Base-by-base conservation (phyloP, 2,797 vertebrate species). In the Phrynocephalus vlangalii region DNA sequence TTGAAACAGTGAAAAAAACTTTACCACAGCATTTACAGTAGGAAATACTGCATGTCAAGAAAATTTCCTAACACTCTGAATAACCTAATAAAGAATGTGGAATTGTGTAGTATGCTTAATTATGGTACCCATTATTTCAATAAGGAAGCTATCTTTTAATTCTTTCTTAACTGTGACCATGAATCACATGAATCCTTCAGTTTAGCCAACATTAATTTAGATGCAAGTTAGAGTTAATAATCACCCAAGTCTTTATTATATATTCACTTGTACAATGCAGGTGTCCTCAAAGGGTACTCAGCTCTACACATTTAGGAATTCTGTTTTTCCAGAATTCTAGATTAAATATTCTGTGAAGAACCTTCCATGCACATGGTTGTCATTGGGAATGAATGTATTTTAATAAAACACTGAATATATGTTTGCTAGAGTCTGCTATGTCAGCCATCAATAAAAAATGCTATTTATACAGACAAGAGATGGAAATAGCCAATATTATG, bases 1-100 rank as follows among this genome's bases (percentile, higher is more conserved):
- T 79, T 56, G 86, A 79, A 83, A 75, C 15, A 38, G 68, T 89
- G 87, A 10, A n/a, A 77, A 6, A 88, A 68, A 70, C 79, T 79
- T 30, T 67, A 84, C 73, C 63, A n/a, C 33, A 56, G 22, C 79
- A 86, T 44, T 68, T 75, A 50, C 30, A 87, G 26, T 82, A 73
- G 52, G 52, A 56, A 56, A 56, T 9, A 56, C 52, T 56, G 13
- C 13, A 13, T 56, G 52, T 56, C 52, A 56, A 11, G 52, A 56
- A 56, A 56, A 56, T 60, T 92, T 85, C 75, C 86, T 84, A 73
- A 52, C 30, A 52, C 2, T 3, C 52, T 63, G 15, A 75, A n/a
- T 73, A 56, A 44, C 26, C 10, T 38, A 67, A 9, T 8, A 26
- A 48, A 68, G 28, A 68, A 26, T 13, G 22, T 28, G 38, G 30